Base-by-base conservation (phyloP, 2,888 invertebrate species). In the Brenthis daphne region DNA sequence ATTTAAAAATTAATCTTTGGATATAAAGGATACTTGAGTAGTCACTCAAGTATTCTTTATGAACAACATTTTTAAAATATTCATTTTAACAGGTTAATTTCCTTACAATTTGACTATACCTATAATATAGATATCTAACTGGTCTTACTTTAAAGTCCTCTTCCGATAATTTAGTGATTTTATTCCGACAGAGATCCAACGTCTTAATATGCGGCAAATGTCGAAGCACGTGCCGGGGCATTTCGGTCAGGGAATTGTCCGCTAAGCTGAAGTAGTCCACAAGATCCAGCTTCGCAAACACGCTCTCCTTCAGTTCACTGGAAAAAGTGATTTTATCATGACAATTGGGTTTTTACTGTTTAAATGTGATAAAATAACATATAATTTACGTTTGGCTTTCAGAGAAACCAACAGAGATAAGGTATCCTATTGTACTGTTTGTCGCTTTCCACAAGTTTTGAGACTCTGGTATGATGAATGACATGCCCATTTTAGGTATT, bases 111-210 rank as follows among this genome's bases (percentile, higher is more conserved):
- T 4, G 12, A 29, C 37, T 37, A 20, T 20, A 20, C 20, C 20
- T 20, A 20, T 20, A 20, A 37, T 3, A 54, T 54, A 11, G 5
- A 24, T 3, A 60, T 14, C 6, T 16, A 54, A 64, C 78, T 12
- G 13, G 54, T 24, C 69, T 72, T 51, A 96, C 97, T 92, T 94
- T 94, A 76, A 98, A 95, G 81, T 96, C 97, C 64, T 95, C 94
- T 74, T 95, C 94, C 43, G 94, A 94, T 65, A 99, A 94, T 64
- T 95, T 94, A 70, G 94, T 94, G 76, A 99, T 96, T 76, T 94
- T 95, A 80, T 97, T 97, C 75, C 97, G 94, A 76, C 96, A 96
- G 69, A 99, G 91, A 86, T 98, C 97, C 71, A 98, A 90, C 1
- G 96, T 96, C 81, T 95, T 95, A 68, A 98, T 94, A 75, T 95